Conservation (phyloP, 2,888 invertebrate genomes). For the Hetaerina titia region DNA sequence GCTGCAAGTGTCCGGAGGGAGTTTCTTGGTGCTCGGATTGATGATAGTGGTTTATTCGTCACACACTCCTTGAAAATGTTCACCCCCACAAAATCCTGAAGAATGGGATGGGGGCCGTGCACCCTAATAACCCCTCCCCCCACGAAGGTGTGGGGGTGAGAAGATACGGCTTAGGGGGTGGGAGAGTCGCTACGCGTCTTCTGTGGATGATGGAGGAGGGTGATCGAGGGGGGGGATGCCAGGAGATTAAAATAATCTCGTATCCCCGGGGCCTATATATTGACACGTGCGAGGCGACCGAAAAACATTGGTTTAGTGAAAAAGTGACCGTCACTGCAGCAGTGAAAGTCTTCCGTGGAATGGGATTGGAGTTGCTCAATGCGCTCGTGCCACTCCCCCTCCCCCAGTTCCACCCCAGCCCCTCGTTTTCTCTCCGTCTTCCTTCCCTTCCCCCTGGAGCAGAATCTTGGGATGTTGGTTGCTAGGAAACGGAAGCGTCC, state of each 20-base stretch:
- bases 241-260: slow-evolving; percentile 20
- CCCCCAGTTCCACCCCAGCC: background rate
- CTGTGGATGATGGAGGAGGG: background rate
- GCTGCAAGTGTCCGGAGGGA: too few relatives aligned
- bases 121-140: too few relatives aligned
- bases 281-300: slow-evolving; percentile 31
- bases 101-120: too few relatives aligned
- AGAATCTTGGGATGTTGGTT: background rate
- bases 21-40: too few relatives aligned
- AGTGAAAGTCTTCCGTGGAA: slow-evolving; percentile 27
- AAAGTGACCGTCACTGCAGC: background rate
- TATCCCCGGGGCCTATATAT: slow-evolving; percentile 13
- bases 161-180: too few relatives aligned
- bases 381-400: background rate
- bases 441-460: background rate
- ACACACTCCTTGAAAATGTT: too few relatives aligned
- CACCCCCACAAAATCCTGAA: too few relatives aligned
- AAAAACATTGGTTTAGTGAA: slow-evolving; percentile 62
- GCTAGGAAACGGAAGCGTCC: background rate
- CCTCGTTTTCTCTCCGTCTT: background rate
- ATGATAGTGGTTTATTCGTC: too few relatives aligned
- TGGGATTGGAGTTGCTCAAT: background rate
- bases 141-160: too few relatives aligned
- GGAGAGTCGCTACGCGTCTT: too few relatives aligned
- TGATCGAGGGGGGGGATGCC: background rate